Evolutionary conservation across 2,113 vertebrate species (phyloP), one percentile per base, ranked within the genome.

Genomic region (Phycodurus eques): DNA sequence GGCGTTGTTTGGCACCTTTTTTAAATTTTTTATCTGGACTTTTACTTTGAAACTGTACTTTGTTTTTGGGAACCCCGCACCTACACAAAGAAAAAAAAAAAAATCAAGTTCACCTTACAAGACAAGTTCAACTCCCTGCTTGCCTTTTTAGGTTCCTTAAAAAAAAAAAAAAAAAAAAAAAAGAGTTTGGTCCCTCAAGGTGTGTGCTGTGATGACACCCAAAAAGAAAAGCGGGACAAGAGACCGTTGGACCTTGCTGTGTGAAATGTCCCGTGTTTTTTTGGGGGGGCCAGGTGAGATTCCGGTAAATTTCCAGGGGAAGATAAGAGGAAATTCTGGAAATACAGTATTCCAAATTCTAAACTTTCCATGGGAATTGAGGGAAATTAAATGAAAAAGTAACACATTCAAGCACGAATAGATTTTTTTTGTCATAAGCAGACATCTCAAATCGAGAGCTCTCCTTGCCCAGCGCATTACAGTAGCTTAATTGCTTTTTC

Each of bases 101-200:
- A 35, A 17, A 33, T 60, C 12, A 33, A 61, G 62, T 64, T 44
- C 39, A 13, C 62, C 62, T 13, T 64, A 10, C 8, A 13, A 13
- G 49, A 51, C 49, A 27, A 27, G 27, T 27, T 27, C 9, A 35
- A 39, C 33, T 8, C 15, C 15, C 31, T 15, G 27, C 14, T 7
- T 6, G 57, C 73, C 70, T 75, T 84, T 78, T 79, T 72, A 51
- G 14, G 42, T 66, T 56, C 53, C 20, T 56, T 56, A n/a, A 11
- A n/a, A n/a, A 51, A 61, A 68, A 15, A 46, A 71, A 60, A n/a
- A 66, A 67, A 67, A 59, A 43, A n/a, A 20, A 44, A 80, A 85
- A 67, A 69, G 80, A 74, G 42, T 44, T 65, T 65, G 63, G 63
- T 65, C 63, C 63, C 63, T n/a, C 11, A 9, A 14, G 62, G 42